These are phyloP conservation scores for Oasisia sp. DNA, from an alignment of 2,888 invertebrate species.

Conservation along the genomic window DNA sequence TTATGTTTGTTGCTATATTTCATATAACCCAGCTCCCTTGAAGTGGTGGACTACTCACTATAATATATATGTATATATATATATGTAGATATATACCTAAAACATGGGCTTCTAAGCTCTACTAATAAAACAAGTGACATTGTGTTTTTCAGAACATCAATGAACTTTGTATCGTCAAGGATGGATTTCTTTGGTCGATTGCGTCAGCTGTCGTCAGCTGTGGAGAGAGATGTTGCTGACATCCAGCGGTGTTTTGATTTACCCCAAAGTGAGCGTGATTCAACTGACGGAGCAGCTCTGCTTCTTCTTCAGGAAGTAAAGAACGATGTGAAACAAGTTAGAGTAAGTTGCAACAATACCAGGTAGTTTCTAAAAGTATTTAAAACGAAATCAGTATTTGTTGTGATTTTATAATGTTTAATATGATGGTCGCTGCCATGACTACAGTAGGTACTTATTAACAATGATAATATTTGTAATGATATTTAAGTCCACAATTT, in stretches of 20 bases:
- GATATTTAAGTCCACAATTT: not conserved
- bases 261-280: not conserved
- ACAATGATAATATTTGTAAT: no score
- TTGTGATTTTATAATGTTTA: no score
- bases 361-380: not conserved
- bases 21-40: no score
- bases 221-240: not conserved
- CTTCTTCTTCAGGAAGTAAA: not conserved
- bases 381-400: not conserved
- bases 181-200: slow-evolving; percentile 10
- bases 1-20: no score
- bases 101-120: not conserved
- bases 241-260: not conserved
- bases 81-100: not conserved
- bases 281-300: not conserved
- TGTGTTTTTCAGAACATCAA: not conserved
- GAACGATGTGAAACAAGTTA: not conserved
- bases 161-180: not conserved
- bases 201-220: not conserved
- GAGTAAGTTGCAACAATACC: not conserved
- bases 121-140: not conserved
- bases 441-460: no score
- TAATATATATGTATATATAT: not conserved
- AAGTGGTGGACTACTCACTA: no score
- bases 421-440: no score